Percentiles rank a stretch among this genome's conserved stretches.
Conservation (phyloP, 1,140 invertebrate species). For the Apis laboriosa region DNA sequence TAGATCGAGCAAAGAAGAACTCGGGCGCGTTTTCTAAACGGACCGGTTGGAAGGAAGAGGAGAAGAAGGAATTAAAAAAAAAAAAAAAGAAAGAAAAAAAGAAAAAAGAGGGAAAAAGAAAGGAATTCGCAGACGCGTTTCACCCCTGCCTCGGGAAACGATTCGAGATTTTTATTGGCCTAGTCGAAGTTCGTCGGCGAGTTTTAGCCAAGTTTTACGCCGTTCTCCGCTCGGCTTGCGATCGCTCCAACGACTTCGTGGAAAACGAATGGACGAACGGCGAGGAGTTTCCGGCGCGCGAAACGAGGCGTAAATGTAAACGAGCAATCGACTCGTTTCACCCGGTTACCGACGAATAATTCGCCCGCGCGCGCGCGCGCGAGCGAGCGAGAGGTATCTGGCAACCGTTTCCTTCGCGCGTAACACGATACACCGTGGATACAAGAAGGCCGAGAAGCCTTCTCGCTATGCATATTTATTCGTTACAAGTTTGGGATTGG, state of each 20-base stretch:
- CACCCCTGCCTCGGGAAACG: background rate
- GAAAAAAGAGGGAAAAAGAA: background rate
- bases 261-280: constrained; percentile 44
- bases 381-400: no score
- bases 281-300: constrained; percentile 46
- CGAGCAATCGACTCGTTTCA: constrained; percentile 52
- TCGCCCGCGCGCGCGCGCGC: constrained; percentile 12
- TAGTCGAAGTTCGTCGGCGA: constrained; percentile 40
- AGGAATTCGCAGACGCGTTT: constrained; percentile 35
- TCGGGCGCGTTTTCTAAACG: constrained; percentile 25
- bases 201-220: constrained; percentile 51
- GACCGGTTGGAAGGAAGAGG: background rate
- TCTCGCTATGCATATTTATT: no score
- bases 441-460: background rate
- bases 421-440: background rate
- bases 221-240: constrained; percentile 36
- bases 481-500: no score
- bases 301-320: constrained; percentile 57
- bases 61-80: background rate
- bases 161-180: constrained; percentile 50
- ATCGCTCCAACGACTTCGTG: constrained; percentile 48
- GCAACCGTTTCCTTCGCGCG: background rate
- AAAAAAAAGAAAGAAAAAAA: no score
- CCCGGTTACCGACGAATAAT: constrained; percentile 41
- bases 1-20: constrained; percentile 21